These are phyloP conservation scores for Rhogogaster chlorosoma DNA, from an alignment of 2,888 invertebrate genomes.

Conservation along the genomic window DNA sequence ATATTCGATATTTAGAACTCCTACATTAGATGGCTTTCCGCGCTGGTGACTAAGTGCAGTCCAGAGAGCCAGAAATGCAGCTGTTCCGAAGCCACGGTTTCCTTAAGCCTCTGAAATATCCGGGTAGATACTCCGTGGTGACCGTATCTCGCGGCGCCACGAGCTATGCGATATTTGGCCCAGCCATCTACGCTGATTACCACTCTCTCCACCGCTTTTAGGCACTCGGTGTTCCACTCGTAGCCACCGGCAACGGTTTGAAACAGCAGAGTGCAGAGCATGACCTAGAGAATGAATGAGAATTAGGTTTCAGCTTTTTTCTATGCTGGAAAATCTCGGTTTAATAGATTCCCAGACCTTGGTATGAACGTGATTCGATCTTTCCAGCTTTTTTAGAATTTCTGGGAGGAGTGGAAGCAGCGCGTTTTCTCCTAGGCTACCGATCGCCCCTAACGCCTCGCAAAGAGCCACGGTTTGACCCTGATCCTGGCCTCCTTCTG, in stretches of 20 bases:
- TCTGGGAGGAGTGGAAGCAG: conserved; percentile 81
- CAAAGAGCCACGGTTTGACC: conserved; percentile 81
- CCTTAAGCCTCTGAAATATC: conserved; percentile 83
- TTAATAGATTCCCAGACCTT: conserved; percentile 68
- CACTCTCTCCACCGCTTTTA: conserved; percentile 81
- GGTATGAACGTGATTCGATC: conserved; percentile 74
- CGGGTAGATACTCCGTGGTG: conserved; percentile 87
- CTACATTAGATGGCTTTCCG: conserved; percentile 84
- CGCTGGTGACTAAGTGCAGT: conserved; percentile 87
- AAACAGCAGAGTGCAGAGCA: conserved; percentile 90
- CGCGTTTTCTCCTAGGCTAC: conserved; percentile 81
- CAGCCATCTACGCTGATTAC: conserved; percentile 84
- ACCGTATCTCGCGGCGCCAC: conserved; percentile 92
- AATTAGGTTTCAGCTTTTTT: conserved; percentile 59
- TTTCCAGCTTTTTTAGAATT: conserved; percentile 78
- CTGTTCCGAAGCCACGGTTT: conserved; percentile 90
- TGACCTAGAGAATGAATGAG: conserved; percentile 78
- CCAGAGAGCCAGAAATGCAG: conserved; percentile 93
- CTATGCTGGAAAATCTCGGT: neutral
- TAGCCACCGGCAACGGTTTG: conserved; percentile 89
- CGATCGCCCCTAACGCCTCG: conserved; percentile 88
- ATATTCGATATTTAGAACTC: conserved; percentile 58
- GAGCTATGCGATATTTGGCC: conserved; percentile 92
- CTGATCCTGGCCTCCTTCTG: conserved; percentile 67
- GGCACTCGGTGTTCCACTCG: conserved; percentile 83